Conservation (phyloP, 2,888 invertebrate species). For the Nephrotoma guestfalica region DNA sequence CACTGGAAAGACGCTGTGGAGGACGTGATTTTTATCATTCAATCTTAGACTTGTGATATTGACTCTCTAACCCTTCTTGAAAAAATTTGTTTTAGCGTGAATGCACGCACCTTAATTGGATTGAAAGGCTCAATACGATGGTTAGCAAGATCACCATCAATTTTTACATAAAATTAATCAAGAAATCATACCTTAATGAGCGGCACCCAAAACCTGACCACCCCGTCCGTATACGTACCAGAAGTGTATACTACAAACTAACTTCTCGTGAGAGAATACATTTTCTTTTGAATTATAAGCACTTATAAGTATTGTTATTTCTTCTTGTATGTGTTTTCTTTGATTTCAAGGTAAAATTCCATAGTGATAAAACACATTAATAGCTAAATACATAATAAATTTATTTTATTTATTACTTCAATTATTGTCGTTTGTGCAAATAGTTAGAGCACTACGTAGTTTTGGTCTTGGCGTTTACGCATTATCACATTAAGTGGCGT, state of each 20-base stretch:
- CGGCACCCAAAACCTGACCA: too few species aligned
- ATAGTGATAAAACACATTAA: neutral
- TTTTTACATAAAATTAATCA: too few species aligned
- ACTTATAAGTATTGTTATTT: neutral
- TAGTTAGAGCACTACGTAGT: neutral
- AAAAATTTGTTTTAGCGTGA: too few species aligned
- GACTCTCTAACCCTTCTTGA: too few species aligned
- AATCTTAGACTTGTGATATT: too few species aligned
- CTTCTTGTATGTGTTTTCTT: neutral
- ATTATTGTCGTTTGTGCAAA: neutral
- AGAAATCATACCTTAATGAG: too few species aligned
- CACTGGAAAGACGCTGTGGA: too few species aligned
- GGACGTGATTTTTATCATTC: too few species aligned
- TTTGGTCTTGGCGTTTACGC: neutral
- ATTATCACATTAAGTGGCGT: neutral
- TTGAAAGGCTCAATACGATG: too few species aligned
- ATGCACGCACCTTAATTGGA: too few species aligned
- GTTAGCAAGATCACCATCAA: too few species aligned
- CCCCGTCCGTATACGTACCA: neutral
- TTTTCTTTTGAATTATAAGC: neutral
- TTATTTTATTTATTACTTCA: neutral
- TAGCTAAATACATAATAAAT: neutral
- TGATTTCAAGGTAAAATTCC: neutral
- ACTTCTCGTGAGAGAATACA: neutral
- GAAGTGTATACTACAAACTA: neutral